A percentile compares a stretch with the other conserved stretches of the same genome.
phyloP scores from a whole-genome alignment of 2,113 vertebrate genomes.

The Abramis brama region DNA sequence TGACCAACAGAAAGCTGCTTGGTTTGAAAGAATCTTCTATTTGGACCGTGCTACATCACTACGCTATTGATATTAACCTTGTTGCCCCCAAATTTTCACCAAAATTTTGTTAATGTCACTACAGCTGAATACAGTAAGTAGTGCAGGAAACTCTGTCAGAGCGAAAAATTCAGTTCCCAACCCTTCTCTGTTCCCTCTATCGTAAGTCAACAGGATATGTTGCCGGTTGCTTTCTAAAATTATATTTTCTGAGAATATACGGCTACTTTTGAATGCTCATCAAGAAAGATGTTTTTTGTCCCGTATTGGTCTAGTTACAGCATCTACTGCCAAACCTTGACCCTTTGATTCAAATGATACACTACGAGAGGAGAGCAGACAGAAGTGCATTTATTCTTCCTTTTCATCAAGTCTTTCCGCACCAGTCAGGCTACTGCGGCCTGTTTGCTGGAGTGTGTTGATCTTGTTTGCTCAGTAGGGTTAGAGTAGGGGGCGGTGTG shows the following conservation, averaged over 20 bases:
- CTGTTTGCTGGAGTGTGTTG: slow-evolving; percentile 39
- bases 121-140: too few species aligned
- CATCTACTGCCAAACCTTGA: neutral
- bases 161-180: neutral
- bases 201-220: too few species aligned
- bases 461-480: slow-evolving; percentile 19
- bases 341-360: neutral
- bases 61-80: too few species aligned
- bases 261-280: neutral
- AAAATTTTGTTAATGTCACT: too few species aligned
- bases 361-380: neutral
- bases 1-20: too few species aligned
- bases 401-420: slow-evolving; percentile 21
- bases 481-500: neutral
- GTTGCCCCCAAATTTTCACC: too few species aligned
- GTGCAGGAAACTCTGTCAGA: too few species aligned
- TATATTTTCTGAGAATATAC: neutral
- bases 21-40: too few species aligned
- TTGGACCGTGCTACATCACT: too few species aligned
- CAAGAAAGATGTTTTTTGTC: neutral
- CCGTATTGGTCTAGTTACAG: neutral
- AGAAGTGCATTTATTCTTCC: neutral
- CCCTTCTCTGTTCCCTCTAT: neutral
- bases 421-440: neutral
- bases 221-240: neutral